Base-by-base conservation (phyloP, 2,113 vertebrate genomes). In the Suncus etruscus region DNA sequence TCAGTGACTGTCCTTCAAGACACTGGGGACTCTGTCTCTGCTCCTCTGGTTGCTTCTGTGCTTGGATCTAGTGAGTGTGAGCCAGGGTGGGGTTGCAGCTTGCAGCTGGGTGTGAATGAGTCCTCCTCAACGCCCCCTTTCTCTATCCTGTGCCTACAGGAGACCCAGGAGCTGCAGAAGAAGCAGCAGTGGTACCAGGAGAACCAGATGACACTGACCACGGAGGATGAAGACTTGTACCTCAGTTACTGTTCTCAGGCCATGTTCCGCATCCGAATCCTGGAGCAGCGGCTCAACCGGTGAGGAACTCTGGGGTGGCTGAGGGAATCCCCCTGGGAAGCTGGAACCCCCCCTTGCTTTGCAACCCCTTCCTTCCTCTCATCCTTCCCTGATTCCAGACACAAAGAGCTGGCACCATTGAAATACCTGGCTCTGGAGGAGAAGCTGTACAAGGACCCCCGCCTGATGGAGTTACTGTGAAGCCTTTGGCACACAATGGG, bases 111-210 rank as follows among this genome's bases (percentile, higher is more conserved):
- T 50, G 32, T 65, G 29, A 12, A 61, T 47, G 48, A 27, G 45
- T n/a, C 20, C 65, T 32, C 32, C 18, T 54, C 22, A 15, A 9
- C 27, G 3, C 65, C 7, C 65, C 18, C 11, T 25, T 29, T 25
- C 11, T 73, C 58, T 74, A 89, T 65, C 39, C 65, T 0, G 0
- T 11, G 65, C 63, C 69, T 11, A 0, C 93, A 99, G 98, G 98
- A 95, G 10, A 97, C 96, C 0, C 94, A 97, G 89, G 97, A 98
- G 92, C 96, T 98, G 50, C 97, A 98, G 97, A 96, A 91, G 96
- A 96, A 98, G 70, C 96, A 99, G 76, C 96, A 94, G 29, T 97
- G 97, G 97, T 99, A 98, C 96, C 97, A 98, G 83, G 93, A 97
- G 96, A 98, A 98, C 73, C 94, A 97, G 96, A 89, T 91, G 14